phyloP scores from a whole-genome alignment of 1,140 invertebrate species.

The Diorhabda sublineata region DNA sequence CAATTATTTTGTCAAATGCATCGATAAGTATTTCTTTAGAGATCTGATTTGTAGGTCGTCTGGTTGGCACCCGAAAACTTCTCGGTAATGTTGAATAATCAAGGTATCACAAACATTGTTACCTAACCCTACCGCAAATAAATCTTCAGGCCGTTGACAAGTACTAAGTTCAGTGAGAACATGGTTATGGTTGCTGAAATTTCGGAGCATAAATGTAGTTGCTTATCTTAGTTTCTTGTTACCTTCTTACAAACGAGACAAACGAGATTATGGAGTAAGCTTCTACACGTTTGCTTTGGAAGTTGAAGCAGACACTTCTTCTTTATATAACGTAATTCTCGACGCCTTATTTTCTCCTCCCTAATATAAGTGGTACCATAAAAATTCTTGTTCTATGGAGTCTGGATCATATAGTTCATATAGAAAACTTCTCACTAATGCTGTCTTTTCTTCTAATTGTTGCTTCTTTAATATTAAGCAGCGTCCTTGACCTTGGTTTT shows the following conservation, averaged over 20 bases:
- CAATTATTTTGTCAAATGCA: conserved; percentile 23
- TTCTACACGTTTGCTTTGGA: conserved; percentile 3
- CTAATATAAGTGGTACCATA: no score
- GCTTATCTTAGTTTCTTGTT: conserved; percentile 13
- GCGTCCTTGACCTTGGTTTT: background rate
- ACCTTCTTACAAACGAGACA: conserved; percentile 16
- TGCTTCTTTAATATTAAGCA: no score
- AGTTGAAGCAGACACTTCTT: conserved; percentile 1
- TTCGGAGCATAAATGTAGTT: background rate
- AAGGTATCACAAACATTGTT: conserved; percentile 24
- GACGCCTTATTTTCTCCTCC: no score
- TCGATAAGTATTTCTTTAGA: conserved; percentile 18
- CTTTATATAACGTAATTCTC: no score
- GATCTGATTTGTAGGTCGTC: conserved; percentile 22
- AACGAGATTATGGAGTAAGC: background rate
- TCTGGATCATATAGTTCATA: no score
- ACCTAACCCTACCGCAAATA: conserved; percentile 11
- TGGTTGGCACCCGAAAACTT: conserved; percentile 17
- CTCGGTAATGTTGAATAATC: conserved; percentile 19
- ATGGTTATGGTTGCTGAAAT: conserved; percentile 7
- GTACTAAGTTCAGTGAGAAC: no score
- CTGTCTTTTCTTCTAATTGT: background rate
- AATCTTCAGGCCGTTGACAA: no score
- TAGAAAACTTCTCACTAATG: conserved; percentile 14
- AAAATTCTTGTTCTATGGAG: no score